Evolutionary conservation across 2,888 invertebrate genomes (phyloP).

Genomic region (Amphipyra tragopoginis): DNA sequence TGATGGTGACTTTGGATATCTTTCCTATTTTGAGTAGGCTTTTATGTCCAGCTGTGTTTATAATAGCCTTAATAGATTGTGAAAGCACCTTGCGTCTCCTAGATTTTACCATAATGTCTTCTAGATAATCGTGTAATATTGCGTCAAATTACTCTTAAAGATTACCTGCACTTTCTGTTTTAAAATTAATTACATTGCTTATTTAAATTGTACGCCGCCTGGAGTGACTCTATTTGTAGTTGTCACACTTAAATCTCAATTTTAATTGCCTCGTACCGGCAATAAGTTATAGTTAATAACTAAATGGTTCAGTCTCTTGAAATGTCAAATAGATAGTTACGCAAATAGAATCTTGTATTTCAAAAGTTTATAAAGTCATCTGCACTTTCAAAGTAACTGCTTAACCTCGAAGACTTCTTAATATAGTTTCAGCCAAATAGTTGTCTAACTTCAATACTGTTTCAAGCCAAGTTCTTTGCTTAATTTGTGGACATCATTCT

Average conservation of each 20-base stretch:
- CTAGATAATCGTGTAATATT: neutral
- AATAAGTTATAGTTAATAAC: constrained; percentile 12
- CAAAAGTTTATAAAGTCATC: neutral
- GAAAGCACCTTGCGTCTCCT: too few species aligned
- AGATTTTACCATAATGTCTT: too few species aligned
- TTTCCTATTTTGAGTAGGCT: too few species aligned
- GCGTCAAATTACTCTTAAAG: constrained; percentile 23
- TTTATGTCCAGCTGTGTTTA: too few species aligned
- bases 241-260: constrained; percentile 45
- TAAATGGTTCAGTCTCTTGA: constrained; percentile 23
- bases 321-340: constrained; percentile 5
- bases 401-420: neutral
- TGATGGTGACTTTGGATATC: too few species aligned
- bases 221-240: constrained; percentile 45
- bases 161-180: constrained; percentile 39
- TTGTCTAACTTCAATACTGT: too few species aligned
- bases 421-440: too few species aligned
- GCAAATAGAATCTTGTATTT: constrained; percentile 6
- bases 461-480: too few species aligned
- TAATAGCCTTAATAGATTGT: too few species aligned
- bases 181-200: constrained; percentile 37
- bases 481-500: too few species aligned
- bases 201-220: constrained; percentile 43
- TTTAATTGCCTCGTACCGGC: constrained; percentile 48
- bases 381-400: neutral